Base-by-base conservation (phyloP, 1,140 invertebrate genomes). In the Cotesia glomerata region DNA sequence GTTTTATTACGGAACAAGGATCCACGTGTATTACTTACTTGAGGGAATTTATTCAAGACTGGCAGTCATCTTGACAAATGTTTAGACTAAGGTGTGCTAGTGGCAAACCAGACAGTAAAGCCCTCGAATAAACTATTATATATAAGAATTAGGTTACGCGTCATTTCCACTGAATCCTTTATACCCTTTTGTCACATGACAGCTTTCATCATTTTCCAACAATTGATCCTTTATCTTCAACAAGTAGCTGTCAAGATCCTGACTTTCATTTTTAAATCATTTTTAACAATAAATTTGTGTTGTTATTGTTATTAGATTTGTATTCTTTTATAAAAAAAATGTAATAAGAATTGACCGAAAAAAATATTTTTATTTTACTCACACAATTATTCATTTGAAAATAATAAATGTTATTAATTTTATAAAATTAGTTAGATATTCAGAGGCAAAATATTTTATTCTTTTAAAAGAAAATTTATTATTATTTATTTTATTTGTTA, bases 31-130 rank as follows among this genome's bases (percentile, higher is more conserved):
- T 14, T 13, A 14, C 9, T 34, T n/a, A 26, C 32, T 34, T 26
- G 13, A 4, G 49, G 52, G 34, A 67, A 52, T 67, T 67, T 49
- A 52, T 49, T 26, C 49, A 11, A 67, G 45, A 67, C 18, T 67
- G 65, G 65, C 65, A 67, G 45, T 67, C 65, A 67, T 18, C 51
- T 52, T 67, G 65, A 67, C 65, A 67, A 67, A 67, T 67, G 65
- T 58, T 58, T 67, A 52, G 16, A 18, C 49, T 13, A 67, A 16
- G n/a, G 34, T 54, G 45, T 67, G 16, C 9, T 52, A 54, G 49
- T 52, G 49, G 8, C 26, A 54, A n/a, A 52, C 65, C 16, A 67
- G 26, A 65, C 35, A 34, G n/a, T 16, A 26, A 64, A 54, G 11
- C 51, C 26, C 65, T 13, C n/a, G 14, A 34, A 7, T 66, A 16